These are phyloP conservation scores for Bombus fervidus DNA, from an alignment of 1,140 invertebrate species.

Conservation along the genomic window DNA sequence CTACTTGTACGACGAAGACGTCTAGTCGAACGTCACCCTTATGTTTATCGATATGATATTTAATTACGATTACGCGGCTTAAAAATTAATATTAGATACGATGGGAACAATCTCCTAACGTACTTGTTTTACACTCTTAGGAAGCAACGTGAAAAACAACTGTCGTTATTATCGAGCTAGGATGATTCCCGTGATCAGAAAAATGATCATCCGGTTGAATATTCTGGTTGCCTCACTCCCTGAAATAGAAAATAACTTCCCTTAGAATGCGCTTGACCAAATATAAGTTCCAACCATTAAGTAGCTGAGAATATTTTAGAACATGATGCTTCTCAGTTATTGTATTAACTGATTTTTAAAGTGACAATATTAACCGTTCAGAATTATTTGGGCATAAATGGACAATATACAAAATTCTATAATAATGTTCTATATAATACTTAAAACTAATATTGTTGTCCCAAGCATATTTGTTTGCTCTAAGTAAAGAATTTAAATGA, in stretches of 20 bases:
- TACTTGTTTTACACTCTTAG: slow-evolving; percentile 49
- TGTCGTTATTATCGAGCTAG: slow-evolving; percentile 65
- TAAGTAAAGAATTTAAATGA: too few species aligned
- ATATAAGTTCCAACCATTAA: not conserved
- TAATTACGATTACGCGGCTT: slow-evolving; percentile 62
- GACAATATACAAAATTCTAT: not conserved
- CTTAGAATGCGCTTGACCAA: not conserved
- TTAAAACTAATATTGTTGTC: not conserved
- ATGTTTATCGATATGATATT: slow-evolving; percentile 61
- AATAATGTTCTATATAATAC: not conserved
- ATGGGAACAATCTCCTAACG: slow-evolving; percentile 57
- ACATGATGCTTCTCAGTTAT: not conserved
- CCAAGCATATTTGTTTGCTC: not conserved
- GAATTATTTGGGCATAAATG: not conserved
- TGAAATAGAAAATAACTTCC: not conserved
- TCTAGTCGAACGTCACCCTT: slow-evolving; percentile 37
- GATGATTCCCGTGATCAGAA: slow-evolving; percentile 39
- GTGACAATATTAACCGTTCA: not conserved
- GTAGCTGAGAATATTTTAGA: not conserved
- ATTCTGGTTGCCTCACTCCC: slow-evolving; percentile 14
- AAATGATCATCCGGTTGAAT: slow-evolving; percentile 49
- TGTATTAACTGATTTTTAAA: not conserved
- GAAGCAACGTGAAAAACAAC: slow-evolving; percentile 60
- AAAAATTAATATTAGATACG: slow-evolving; percentile 61
- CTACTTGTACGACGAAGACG: slow-evolving; percentile 38